Conservation (phyloP, 2,888 invertebrate species). For the Parasteatoda lunata region DNA sequence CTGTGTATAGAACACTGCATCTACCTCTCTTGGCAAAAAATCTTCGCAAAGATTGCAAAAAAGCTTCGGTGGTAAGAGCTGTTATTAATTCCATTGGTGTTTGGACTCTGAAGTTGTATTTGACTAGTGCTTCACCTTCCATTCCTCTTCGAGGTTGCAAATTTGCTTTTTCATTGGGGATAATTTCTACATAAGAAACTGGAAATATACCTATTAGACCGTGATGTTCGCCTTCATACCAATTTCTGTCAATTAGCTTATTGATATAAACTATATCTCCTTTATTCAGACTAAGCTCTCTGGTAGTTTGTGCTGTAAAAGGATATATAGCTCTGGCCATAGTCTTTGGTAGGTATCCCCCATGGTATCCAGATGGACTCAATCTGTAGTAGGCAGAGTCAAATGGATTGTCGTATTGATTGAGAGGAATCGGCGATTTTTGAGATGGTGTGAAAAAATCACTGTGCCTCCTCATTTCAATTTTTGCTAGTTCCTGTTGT, state of each 20-base stretch:
- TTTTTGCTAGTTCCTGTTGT: constrained; percentile 92
- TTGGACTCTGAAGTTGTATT: constrained; percentile 95
- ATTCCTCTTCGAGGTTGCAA: constrained; percentile 58
- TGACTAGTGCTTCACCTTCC: constrained; percentile 94
- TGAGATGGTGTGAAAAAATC: constrained; percentile 95
- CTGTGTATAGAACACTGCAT: too few species aligned
- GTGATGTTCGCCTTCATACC: too few species aligned
- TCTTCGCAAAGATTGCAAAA: too few species aligned
- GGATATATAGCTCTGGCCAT: constrained; percentile 92
- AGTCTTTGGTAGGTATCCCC: constrained; percentile 79
- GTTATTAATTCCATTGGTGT: constrained; percentile 92
- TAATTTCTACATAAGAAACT: too few species aligned
- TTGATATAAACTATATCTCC: too few species aligned
- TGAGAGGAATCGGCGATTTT: constrained; percentile 92
- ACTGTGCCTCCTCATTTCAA: constrained; percentile 93
- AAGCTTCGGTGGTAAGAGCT: too few species aligned
- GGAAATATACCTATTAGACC: too few species aligned
- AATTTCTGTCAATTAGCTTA: too few species aligned
- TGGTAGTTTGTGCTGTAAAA: too few species aligned
- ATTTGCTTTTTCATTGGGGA: too few species aligned
- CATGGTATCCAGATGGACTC: constrained; percentile 73
- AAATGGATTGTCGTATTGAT: constrained; percentile 90
- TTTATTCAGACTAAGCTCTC: too few species aligned
- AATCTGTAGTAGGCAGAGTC: constrained; percentile 78
- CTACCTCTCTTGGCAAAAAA: too few species aligned